Evolutionary conservation across 2,797 vertebrate species (phyloP).

Genomic region (Parauchenoglanis ngamensis): DNA sequence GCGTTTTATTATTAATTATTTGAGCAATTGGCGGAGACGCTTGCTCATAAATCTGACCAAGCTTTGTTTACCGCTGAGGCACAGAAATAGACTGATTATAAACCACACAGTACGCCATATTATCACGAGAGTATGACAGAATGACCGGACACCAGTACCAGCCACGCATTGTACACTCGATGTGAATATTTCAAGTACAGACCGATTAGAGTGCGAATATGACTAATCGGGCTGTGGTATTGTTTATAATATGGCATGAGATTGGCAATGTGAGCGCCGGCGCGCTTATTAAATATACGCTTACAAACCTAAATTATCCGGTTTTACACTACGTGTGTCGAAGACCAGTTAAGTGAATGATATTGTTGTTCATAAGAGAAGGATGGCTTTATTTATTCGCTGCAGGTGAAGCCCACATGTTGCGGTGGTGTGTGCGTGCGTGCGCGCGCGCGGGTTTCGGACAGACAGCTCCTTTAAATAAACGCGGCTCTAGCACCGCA

Average conservation of each 20-base stretch:
- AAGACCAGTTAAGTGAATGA: not conserved
- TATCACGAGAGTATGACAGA: not conserved
- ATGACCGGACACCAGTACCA: not conserved
- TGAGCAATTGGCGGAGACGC: not conserved
- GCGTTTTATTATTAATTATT: not conserved
- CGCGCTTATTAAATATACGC: not conserved
- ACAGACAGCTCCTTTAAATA: conserved; percentile 49
- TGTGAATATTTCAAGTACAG: not conserved
- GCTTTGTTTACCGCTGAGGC: not conserved
- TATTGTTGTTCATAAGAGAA: not conserved
- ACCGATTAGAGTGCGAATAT: not conserved
- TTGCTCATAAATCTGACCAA: not conserved
- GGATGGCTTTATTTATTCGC: not conserved
- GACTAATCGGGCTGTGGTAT: not conserved
- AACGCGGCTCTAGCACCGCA: conserved; percentile 40
- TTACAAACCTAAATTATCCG: not conserved
- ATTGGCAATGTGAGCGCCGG: not conserved
- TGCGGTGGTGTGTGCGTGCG: conserved; percentile 32
- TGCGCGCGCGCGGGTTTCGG: not conserved
- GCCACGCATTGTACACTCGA: not conserved
- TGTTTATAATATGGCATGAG: not conserved
- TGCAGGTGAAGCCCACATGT: conserved; percentile 51
- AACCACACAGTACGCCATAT: not conserved
- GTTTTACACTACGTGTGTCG: not conserved
- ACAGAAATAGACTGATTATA: conserved; percentile 2